phyloP scores from a whole-genome alignment of 1,140 invertebrate genomes.

The Drosophila gunungcola region DNA sequence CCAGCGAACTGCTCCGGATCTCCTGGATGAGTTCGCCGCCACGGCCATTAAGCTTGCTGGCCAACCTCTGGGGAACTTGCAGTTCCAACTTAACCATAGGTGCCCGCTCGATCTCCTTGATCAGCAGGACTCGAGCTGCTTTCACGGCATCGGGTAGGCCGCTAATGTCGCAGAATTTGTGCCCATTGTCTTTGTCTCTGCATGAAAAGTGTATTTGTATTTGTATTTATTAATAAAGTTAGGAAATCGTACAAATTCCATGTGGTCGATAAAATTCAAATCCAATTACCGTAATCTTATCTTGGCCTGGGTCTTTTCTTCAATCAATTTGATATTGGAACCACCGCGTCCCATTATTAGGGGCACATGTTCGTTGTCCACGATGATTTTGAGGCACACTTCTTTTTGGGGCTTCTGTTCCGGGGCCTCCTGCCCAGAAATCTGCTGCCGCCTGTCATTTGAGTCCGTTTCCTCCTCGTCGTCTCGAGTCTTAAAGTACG shows the following conservation, averaged over 20 bases:
- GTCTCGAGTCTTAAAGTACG: slow-evolving; percentile 75
- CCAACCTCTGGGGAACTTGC: slow-evolving; percentile 87
- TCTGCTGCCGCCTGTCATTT: slow-evolving; percentile 1
- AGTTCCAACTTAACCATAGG: slow-evolving; percentile 88
- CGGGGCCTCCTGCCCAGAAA: slow-evolving; percentile 18
- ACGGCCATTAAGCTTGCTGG: slow-evolving; percentile 89
- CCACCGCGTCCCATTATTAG: slow-evolving; percentile 88
- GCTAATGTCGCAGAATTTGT: slow-evolving; percentile 88
- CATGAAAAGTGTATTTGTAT: background rate
- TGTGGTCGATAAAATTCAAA: slow-evolving; percentile 7
- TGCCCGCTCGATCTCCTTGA: slow-evolving; percentile 89
- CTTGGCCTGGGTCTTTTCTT: slow-evolving; percentile 88
- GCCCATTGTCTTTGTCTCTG: slow-evolving; percentile 85
- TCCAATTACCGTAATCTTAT: slow-evolving; percentile 87
- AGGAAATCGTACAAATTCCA: background rate
- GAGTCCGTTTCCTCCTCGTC: slow-evolving; percentile 63
- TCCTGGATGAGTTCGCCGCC: slow-evolving; percentile 89
- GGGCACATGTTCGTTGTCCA: slow-evolving; percentile 81
- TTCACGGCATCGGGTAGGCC: slow-evolving; percentile 88
- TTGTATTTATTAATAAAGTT: background rate
- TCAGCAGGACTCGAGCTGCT: slow-evolving; percentile 89
- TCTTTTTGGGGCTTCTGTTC: slow-evolving; percentile 57
- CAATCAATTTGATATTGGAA: slow-evolving; percentile 89
- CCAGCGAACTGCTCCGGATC: slow-evolving; percentile 86
- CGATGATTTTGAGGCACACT: slow-evolving; percentile 66